Evolutionary conservation across 2,113 vertebrate species (phyloP), one percentile per base, ranked within the genome.

Genomic region (Leptosomus discolor): DNA sequence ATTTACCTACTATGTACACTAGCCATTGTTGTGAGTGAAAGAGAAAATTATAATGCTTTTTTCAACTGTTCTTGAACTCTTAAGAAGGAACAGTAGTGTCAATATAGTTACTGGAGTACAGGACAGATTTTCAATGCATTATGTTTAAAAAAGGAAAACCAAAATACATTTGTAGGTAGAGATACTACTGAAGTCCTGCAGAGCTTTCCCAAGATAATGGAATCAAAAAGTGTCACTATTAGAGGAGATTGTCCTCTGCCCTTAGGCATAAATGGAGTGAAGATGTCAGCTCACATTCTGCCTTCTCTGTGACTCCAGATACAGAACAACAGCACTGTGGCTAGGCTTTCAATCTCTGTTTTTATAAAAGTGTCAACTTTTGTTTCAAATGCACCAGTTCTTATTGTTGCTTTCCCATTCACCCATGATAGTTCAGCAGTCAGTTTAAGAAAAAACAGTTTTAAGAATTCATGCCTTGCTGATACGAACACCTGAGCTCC

Each of bases 401-500:
- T 82, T 88, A 65, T 78, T 94, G 96, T 95, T 87, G 27, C 92
- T 96, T 95, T 92, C 17, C 32, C 57, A 71, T 85, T 95, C 83
- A 95, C 22, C 91, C 92, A 65, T 91, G 85, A 88, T 37, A 85
- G 90, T 69, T 92, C 86, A 91, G 68, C 76, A 92, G 94, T 92
- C 92, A 96, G 92, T 92, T 92, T 69, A 77, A 89, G 76, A 46
- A 81, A 89, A 92, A 94, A 68, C 73, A 91, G 71, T 96, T 94
- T 95, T 89, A 94, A 95, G 91, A 92, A 97, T 95, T 94, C 88
- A 91, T 91, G 86, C 48, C 64, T 94, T 95, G 85, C 64, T 97
- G 80, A 67, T 94, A 91, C 19, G 95, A 96, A 97, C 97, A 97
- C 95, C 97, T 97, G 94, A 97, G 91, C 68, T 96, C 91, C 65